Percentiles rank a stretch among this genome's conserved stretches.
These are phyloP conservation scores for Dipodomys ordii DNA, from an alignment of 2,113 vertebrate genomes.

Conservation along the genomic window DNA sequence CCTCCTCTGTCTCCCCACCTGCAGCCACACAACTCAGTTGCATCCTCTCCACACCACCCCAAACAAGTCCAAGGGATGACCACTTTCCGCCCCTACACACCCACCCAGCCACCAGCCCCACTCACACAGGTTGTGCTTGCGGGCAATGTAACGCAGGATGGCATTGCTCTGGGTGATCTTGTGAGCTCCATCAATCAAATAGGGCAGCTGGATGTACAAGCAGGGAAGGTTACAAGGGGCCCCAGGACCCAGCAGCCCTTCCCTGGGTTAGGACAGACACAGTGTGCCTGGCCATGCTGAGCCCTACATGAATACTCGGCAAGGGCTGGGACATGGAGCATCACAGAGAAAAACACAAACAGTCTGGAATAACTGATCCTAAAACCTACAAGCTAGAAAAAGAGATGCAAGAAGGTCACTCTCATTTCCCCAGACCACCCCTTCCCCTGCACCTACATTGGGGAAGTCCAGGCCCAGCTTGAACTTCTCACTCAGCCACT, in stretches of 20 bases:
- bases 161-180: constrained; percentile 92
- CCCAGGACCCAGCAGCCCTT: background rate
- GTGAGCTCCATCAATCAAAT: constrained; percentile 89
- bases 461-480: constrained; percentile 91
- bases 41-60: background rate
- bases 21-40: background rate
- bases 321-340: background rate
- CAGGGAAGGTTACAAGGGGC: background rate
- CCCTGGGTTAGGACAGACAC: background rate
- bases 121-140: constrained; percentile 89
- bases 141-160: constrained; percentile 92
- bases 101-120: background rate
- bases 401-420: too few relatives aligned
- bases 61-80: fast-evolving
- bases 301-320: fast-evolving
- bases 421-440: background rate
- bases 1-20: constrained; percentile 89
- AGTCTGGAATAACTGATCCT: too few relatives aligned
- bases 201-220: constrained; percentile 87
- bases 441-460: constrained; percentile 85
- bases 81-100: background rate
- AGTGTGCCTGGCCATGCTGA: fast-evolving
- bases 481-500: constrained; percentile 88
- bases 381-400: background rate
- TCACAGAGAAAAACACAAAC: background rate